A percentile compares a stretch with the other conserved stretches of the same genome.
Conservation (phyloP, 1,140 invertebrate species). For the Drosophila sp. region DNA sequence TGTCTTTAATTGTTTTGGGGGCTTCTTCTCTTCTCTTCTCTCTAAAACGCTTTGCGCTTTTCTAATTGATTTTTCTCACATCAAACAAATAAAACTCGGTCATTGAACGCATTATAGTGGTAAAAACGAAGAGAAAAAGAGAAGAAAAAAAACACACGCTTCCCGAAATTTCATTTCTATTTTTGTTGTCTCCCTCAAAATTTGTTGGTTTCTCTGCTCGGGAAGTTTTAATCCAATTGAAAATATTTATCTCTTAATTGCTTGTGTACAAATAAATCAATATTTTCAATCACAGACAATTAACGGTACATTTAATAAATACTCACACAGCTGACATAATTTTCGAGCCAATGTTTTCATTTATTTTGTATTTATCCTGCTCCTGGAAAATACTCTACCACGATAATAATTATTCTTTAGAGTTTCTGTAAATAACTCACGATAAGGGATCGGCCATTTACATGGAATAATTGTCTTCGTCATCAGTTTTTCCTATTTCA, state of each 20-base stretch:
- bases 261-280: conserved; percentile 4
- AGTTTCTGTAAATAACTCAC: too few species aligned
- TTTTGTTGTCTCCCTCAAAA: conserved; percentile 16
- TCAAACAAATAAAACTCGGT: conserved; percentile 52
- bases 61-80: conserved; percentile 79
- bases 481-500: too few species aligned
- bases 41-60: conserved; percentile 65
- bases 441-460: too few species aligned
- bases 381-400: too few species aligned
- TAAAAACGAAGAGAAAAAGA: conserved; percentile 1
- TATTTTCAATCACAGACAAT: conserved; percentile 10
- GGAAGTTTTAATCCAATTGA: conserved; percentile 28
- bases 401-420: too few species aligned
- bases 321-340: not conserved
- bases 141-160: conserved; percentile 7
- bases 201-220: not conserved
- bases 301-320: not conserved
- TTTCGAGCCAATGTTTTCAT: too few species aligned
- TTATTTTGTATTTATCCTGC: too few species aligned
- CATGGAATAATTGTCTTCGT: too few species aligned
- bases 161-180: conserved; percentile 16
- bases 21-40: conserved; percentile 46
- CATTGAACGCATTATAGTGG: conserved; percentile 74
- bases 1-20: conserved; percentile 61
- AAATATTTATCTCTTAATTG: conserved; percentile 30